phyloP scores from a whole-genome alignment of 2,113 vertebrate genomes.

The Percina caprodes region DNA sequence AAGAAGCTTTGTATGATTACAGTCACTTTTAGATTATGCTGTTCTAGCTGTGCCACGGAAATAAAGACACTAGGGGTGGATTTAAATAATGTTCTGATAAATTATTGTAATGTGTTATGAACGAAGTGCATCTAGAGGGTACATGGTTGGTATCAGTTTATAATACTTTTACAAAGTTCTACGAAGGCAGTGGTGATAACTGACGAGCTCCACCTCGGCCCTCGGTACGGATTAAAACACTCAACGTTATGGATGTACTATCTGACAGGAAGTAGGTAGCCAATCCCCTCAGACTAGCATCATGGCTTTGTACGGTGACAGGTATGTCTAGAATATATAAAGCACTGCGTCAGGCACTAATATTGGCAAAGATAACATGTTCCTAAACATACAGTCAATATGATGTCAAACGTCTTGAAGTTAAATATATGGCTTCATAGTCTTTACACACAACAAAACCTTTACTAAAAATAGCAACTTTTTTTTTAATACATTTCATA shows the following conservation, averaged over 20 bases:
- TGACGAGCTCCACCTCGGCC: neutral
- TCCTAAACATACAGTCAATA: slow-evolving; percentile 57
- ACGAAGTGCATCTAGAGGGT: slow-evolving; percentile 69
- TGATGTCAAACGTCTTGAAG: slow-evolving; percentile 52
- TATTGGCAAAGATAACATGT: slow-evolving; percentile 24
- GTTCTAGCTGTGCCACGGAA: neutral
- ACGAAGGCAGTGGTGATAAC: slow-evolving; percentile 65
- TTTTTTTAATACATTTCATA: slow-evolving; percentile 75
- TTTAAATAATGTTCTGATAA: slow-evolving; percentile 68
- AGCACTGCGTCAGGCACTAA: neutral
- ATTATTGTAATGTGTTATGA: slow-evolving; percentile 49
- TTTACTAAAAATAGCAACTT: slow-evolving; percentile 53
- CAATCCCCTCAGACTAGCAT: slow-evolving; percentile 13
- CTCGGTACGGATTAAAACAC: neutral
- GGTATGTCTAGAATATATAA: slow-evolving; percentile 6
- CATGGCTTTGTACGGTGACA: slow-evolving; percentile 18
- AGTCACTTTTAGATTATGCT: slow-evolving; percentile 24
- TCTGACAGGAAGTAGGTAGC: neutral
- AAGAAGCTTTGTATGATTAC: slow-evolving; percentile 23
- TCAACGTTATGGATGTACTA: neutral
- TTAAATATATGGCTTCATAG: slow-evolving; percentile 81
- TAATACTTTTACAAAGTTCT: slow-evolving; percentile 51
- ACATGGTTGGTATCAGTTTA: slow-evolving; percentile 53
- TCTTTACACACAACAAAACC: slow-evolving; percentile 55
- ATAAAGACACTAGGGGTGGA: slow-evolving; percentile 37